Conservation (phyloP, 2,888 invertebrate genomes). For the Hyles lineata region DNA sequence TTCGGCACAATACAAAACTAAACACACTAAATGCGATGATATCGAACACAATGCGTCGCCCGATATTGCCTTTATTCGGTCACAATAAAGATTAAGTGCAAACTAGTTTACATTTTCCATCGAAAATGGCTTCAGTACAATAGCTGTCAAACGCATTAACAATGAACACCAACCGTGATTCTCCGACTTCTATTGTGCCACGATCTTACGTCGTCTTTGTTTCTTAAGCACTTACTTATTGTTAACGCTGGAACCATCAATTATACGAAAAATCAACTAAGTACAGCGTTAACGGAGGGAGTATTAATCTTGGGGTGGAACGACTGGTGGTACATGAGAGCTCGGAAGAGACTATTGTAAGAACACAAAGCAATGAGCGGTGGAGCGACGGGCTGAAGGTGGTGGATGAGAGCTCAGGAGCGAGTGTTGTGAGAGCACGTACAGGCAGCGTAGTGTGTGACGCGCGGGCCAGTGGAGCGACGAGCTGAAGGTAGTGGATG, state of each 20-base stretch:
- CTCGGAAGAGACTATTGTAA: neutral
- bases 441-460: slow-evolving; percentile 7
- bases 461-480: no score
- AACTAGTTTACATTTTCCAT: slow-evolving; percentile 26
- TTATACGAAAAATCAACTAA: slow-evolving; percentile 20
- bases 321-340: neutral
- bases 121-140: slow-evolving; percentile 25
- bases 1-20: slow-evolving; percentile 8
- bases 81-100: slow-evolving; percentile 27
- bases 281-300: neutral
- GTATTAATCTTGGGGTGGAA: neutral
- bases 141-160: slow-evolving; percentile 27
- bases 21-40: slow-evolving; percentile 21
- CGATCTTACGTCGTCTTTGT: slow-evolving; percentile 30
- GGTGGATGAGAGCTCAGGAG: slow-evolving; percentile 13
- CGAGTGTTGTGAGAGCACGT: slow-evolving; percentile 16
- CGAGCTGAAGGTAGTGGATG: slow-evolving; percentile 7
- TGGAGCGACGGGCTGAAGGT: neutral
- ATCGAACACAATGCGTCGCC: slow-evolving; percentile 13
- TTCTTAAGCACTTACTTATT: slow-evolving; percentile 23
- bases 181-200: slow-evolving; percentile 24
- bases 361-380: neutral
- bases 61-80: slow-evolving; percentile 13
- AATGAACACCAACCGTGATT: slow-evolving; percentile 19
- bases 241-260: slow-evolving; percentile 22